Base-by-base conservation (phyloP, 1,140 invertebrate genomes). In the Drosophila navojoa region DNA sequence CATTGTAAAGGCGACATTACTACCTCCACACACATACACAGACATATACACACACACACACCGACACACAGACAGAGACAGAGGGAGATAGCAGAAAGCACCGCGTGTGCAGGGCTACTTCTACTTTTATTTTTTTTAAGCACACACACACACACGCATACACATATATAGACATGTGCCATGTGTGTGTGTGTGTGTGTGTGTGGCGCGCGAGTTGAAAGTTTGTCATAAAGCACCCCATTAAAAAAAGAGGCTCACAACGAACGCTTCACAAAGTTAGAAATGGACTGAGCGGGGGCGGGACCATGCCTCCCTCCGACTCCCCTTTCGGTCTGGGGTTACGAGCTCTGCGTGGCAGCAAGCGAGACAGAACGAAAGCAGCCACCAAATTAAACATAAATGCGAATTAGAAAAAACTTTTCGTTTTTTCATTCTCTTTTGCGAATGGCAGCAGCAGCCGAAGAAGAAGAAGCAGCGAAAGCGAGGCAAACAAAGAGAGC, bases 191-290 rank as follows among this genome's bases (percentile, higher is more conserved):
- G 32, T 9, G 6, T 32, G 10, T 11, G 35, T 13, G 35, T 38
- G 35, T 38, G 35, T 38, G 35, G 11, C 35, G 79, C 82, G 61
- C 79, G 72, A 77, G 82, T 69, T 82, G 81, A 87, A 87, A 87
- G 79, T 90, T 90, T 90, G 86, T 90, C 86, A 90, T 90, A 90
- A 90, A 90, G 86, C 86, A 90, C 86, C 86, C 86, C 86, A 90
- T 90, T 90, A 90, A 90, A 86, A 86, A 84, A 84, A 76, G 55
- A 59, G 64, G 67, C 53, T 25, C 63, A 67, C 45, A 68, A 19
- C 53, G 32, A 45, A 45, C 55, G 55, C 6, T 45, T 45, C 42
- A n/a, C 11, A 69, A 57, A 55, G 64, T 60, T 55, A 42, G 44
- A 22, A 42, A 19, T 1, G 25, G 16, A 3, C 16, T 10, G n/a